Evolutionary conservation across 2,113 vertebrate genomes (phyloP), one percentile per base, ranked within the genome.

Genomic region (Odontophorus gujanensis): DNA sequence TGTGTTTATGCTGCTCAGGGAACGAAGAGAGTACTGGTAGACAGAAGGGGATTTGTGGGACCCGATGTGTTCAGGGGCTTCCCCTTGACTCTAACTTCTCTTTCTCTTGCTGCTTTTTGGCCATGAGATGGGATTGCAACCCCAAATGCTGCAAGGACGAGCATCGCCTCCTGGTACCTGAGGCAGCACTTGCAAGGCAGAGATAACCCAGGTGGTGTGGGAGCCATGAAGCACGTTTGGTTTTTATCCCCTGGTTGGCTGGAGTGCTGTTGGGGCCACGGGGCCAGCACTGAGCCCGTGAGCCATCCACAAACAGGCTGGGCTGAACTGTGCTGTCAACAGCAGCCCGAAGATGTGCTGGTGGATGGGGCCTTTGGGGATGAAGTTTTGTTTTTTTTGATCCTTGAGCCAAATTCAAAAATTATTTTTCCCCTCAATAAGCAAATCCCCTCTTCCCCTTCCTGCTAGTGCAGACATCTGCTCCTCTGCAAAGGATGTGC

Each of bases 381-480:
- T 38, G 72, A 30, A 77, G 2, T 40, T 96, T 40, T 72, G 45
- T 10, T 38, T 16, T 87, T 81, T 32, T 42, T 83, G 87, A 78
- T 86, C 82, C 76, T 42, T 2, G 9, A 92, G 80, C 76, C 92
- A 83, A 94, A 95, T 78, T 3, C 53, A 69, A 90, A 85, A 87
- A 90, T 83, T 67, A 28, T 87, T 96, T 92, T 87, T 66, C 72
- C 59, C 66, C 69, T 88, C 65, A 55, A 69, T 50, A 61, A 91
- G 50, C 79, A 90, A 93, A 92, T 80, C 73, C 71, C 40, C 13
- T 65, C 50, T 72, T 50, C 86, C 38, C 63, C n/a, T 83, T 30
- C 55, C 71, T 36, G 48, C 89, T 43, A 80, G 89, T 38, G 0
- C 20, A 80, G 83, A 89, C 92, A 88, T 79, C 89, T 90, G 85